Evolutionary conservation across 2,888 invertebrate genomes (phyloP).

Genomic region (Chrysolina oricalcia): DNA sequence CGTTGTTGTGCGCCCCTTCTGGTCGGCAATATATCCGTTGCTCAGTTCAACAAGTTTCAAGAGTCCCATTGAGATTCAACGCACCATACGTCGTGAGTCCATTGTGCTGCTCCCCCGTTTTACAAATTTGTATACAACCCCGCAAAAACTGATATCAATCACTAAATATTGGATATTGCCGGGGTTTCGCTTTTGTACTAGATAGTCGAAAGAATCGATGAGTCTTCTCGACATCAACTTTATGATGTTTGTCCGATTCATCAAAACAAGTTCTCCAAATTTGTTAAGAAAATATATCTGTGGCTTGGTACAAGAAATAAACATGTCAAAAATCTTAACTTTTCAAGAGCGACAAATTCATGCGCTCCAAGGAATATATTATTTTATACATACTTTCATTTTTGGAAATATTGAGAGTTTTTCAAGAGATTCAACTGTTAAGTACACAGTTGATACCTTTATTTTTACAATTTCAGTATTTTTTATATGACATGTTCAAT

Average conservation of each 20-base stretch:
- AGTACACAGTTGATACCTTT: too few species aligned
- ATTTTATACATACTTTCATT: too few species aligned
- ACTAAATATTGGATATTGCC: slow-evolving; percentile 47
- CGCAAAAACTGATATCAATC: slow-evolving; percentile 63
- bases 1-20: slow-evolving; percentile 57
- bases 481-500: too few species aligned
- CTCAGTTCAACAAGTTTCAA: slow-evolving; percentile 70
- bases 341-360: too few species aligned
- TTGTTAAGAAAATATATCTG: neutral
- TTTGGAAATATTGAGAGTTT: too few species aligned
- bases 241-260: slow-evolving; percentile 22
- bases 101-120: slow-evolving; percentile 60
- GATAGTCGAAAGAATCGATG: slow-evolving; percentile 20
- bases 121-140: slow-evolving; percentile 68
- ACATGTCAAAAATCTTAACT: too few species aligned
- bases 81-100: slow-evolving; percentile 63
- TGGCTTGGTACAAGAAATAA: too few species aligned
- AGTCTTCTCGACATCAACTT: slow-evolving; percentile 27
- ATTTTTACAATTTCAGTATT: too few species aligned
- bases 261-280: slow-evolving; percentile 10
- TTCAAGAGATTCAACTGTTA: too few species aligned
- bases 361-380: too few species aligned
- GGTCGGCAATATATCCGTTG: slow-evolving; percentile 63
- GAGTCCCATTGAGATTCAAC: slow-evolving; percentile 65
- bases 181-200: slow-evolving; percentile 36